phyloP scores from a whole-genome alignment of 37 sponge, comb jelly and placozoan species.

The Eunapius fragilis region DNA sequence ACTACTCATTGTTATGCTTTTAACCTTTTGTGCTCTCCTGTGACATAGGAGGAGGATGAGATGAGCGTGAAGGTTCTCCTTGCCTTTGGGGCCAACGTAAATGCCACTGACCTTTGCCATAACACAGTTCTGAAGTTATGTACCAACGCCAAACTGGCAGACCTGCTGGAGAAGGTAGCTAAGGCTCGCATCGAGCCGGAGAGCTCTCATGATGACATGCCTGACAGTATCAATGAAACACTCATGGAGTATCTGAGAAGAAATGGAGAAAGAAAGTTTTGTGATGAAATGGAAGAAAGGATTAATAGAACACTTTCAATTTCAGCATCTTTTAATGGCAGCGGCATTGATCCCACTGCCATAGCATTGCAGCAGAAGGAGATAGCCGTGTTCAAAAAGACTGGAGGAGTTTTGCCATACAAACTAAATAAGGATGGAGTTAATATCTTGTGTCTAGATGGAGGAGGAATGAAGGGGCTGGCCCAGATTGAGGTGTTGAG shows the following conservation, averaged over 20 bases:
- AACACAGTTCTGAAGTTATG: neutral
- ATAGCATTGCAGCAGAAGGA: neutral
- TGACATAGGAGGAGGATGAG: neutral
- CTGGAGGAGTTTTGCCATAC: neutral
- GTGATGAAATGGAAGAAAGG: neutral
- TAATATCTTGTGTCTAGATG: slow-evolving; percentile 28
- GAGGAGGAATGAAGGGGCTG: slow-evolving; percentile 43
- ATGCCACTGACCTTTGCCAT: neutral
- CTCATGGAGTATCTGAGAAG: neutral
- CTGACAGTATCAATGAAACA: neutral
- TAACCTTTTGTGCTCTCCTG: neutral
- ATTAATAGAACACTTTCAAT: neutral
- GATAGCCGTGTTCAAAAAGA: neutral
- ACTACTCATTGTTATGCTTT: no score
- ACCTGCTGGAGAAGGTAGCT: neutral
- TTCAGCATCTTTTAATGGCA: neutral
- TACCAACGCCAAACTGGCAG: neutral
- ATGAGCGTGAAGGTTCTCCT: neutral
- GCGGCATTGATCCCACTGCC: neutral
- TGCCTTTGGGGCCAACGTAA: neutral
- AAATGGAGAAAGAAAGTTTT: neutral
- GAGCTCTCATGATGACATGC: no score
- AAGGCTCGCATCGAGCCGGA: no score
- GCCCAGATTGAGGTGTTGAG: slow-evolving; percentile 32
- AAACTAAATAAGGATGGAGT: neutral